These are phyloP conservation scores for Oceanodroma tethys DNA, from an alignment of 2,113 vertebrate genomes.

Conservation along the genomic window DNA sequence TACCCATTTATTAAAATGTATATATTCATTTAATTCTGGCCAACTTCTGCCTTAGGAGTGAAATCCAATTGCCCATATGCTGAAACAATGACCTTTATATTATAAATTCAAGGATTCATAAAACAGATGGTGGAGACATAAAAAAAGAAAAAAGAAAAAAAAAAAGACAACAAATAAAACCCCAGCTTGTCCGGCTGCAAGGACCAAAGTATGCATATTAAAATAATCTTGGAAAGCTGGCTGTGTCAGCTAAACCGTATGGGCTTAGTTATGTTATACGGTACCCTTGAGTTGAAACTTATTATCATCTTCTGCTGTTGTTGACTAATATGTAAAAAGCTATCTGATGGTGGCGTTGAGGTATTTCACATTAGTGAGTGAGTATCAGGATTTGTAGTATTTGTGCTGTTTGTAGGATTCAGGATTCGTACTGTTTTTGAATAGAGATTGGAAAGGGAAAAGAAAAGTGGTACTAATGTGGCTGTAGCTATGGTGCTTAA, in stretches of 20 bases:
- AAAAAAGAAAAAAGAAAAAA: neutral
- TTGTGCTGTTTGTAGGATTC: neutral
- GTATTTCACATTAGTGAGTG: neutral
- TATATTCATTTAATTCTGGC: neutral
- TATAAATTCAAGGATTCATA: slow-evolving; percentile 28
- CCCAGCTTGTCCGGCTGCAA: neutral
- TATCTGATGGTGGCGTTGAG: neutral
- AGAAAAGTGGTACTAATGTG: accelerated
- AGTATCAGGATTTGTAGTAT: neutral
- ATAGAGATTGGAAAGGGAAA: neutral
- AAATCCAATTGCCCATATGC: neutral
- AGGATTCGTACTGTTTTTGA: neutral
- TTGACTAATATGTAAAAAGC: neutral
- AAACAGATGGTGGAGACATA: slow-evolving; percentile 24
- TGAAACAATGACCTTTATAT: slow-evolving; percentile 36
- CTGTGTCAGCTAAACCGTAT: neutral
- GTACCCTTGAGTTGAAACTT: neutral
- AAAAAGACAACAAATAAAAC: neutral
- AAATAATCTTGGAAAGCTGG: slow-evolving; percentile 13
- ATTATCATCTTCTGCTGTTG: neutral
- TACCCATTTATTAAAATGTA: neutral
- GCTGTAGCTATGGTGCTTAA: neutral
- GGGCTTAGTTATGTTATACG: neutral
- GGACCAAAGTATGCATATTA: neutral
- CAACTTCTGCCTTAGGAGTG: neutral